Conservation (phyloP, 1,140 invertebrate genomes). For the Hermetia illucens region DNA sequence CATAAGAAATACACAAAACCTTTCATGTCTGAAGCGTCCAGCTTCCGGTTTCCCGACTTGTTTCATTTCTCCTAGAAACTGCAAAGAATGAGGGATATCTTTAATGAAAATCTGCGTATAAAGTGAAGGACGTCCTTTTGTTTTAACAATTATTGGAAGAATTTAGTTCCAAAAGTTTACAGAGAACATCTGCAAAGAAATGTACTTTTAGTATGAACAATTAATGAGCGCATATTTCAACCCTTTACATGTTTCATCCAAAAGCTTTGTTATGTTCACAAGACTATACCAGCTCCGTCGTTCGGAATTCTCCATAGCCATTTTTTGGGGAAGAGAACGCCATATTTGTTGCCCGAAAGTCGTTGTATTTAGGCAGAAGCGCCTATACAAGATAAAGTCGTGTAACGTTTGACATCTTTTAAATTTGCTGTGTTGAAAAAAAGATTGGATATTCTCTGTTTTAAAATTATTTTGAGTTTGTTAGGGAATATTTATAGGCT, state of each 20-base stretch:
- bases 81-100: too few relatives aligned
- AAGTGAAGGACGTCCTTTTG: neutral
- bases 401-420: neutral
- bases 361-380: neutral
- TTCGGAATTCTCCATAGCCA: slow-evolving; percentile 62
- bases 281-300: slow-evolving; percentile 38
- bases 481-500: neutral
- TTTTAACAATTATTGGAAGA: too few relatives aligned
- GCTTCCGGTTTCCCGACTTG: too few relatives aligned
- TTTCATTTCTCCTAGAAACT: too few relatives aligned
- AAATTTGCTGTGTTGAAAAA: neutral
- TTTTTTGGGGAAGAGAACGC: slow-evolving; percentile 34
- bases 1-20: too few relatives aligned
- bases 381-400: neutral
- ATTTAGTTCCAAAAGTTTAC: too few relatives aligned
- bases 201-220: too few relatives aligned
- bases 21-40: too few relatives aligned
- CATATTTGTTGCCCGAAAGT: slow-evolving; percentile 13
- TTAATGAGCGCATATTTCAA: too few relatives aligned
- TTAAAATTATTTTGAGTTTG: neutral
- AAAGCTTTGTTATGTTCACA: slow-evolving; percentile 9
- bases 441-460: neutral
- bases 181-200: too few relatives aligned
- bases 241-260: slow-evolving; percentile 2
- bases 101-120: neutral